Base-by-base conservation (phyloP, 1,140 invertebrate genomes). In the Panonychus citri region DNA sequence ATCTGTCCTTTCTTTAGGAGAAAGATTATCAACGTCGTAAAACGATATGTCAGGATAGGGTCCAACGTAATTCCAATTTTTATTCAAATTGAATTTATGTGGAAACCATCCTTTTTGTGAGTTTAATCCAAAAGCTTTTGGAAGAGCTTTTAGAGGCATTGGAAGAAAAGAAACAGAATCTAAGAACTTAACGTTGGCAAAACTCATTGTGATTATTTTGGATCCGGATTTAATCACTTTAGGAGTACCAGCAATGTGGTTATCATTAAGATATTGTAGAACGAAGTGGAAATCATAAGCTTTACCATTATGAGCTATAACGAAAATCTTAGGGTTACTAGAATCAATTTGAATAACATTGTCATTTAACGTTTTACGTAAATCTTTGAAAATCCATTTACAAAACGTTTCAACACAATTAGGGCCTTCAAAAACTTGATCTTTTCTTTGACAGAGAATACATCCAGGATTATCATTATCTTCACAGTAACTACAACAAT, bases 211-310 rank as follows among this genome's bases (percentile, higher is more conserved):
- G 10, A 49, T 12, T 49, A 49, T 49, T 21, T 49, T 49, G 12
- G 8, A 12, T 12, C 46, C 46, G n/a, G 34, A 10, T 26, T 43
- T 54, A 1, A 54, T 24, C 5, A 57, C 19, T 3, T 21, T 17
- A 2, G 17, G 2, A 7, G 19, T 2, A n/a, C 19, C 39, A 2
- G 27, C 15, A 10, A 53, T 3, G 12, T 34, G 24, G 2, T 26
- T 28, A 19, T 15, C 17, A 10, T 27, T 15, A 3, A 53, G 2
- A 34, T 53, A 19, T 12, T 17, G 1, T 3, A 58, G 13, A 30
- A 58, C 24, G 19, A 55, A 58, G 12, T 54, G 57, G 13, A 19
- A 17, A 46, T 55, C 54, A 28, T 46, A 55, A 5, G 19, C 42
- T 27, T 25, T 40, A 17, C 21, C 19, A 17, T 55, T 55, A 17